phyloP scores from a whole-genome alignment of 2,888 invertebrate genomes.

The Onthophagus sagittarius region DNA sequence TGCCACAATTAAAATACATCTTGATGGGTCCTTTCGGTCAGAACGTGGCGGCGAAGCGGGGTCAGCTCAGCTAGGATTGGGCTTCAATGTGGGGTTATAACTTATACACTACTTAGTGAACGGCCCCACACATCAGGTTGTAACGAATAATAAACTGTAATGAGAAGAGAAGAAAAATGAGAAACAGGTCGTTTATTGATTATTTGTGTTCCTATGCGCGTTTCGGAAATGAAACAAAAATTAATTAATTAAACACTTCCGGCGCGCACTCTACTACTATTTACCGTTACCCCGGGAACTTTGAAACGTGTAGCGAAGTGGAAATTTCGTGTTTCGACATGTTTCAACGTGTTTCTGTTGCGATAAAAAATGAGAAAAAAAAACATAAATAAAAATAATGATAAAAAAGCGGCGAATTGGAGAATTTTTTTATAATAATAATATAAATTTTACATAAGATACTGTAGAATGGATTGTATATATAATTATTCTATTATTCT shows the following conservation, averaged over 20 bases:
- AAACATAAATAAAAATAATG: neutral
- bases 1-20: slow-evolving; percentile 87
- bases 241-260: neutral
- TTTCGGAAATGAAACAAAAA: neutral
- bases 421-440: neutral
- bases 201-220: slow-evolving; percentile 13
- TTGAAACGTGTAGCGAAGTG: neutral
- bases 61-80: slow-evolving; percentile 59
- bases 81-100: slow-evolving; percentile 42
- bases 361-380: neutral
- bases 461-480: neutral
- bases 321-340: no score
- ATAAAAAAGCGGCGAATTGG: neutral
- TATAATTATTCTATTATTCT: neutral
- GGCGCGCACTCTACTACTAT: neutral
- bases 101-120: slow-evolving; percentile 20
- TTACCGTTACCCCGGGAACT: neutral
- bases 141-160: neutral
- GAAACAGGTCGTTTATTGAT: neutral
- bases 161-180: neutral
- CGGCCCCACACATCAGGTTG: slow-evolving; percentile 1
- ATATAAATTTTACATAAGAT: neutral
- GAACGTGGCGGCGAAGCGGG: slow-evolving; percentile 49
- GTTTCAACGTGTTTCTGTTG: neutral
- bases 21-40: slow-evolving; percentile 52